Percentiles rank a stretch among this genome's conserved stretches.
Evolutionary conservation across 2,888 invertebrate species (phyloP).

Genomic region (Dermolepida albohirtum): DNA sequence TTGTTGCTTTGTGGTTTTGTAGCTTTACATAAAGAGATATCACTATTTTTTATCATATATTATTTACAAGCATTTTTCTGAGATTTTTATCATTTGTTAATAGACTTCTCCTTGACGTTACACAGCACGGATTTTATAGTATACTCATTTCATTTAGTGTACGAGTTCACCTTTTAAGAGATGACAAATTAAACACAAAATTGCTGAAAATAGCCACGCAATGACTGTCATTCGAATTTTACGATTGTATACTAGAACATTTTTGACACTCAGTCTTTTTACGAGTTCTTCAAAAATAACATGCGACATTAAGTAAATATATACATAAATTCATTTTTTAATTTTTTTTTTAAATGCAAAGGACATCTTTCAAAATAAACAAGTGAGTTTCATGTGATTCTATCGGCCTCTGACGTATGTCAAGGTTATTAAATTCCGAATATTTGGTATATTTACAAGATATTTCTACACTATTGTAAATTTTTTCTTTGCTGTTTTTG

Average conservation of each 20-base stretch:
- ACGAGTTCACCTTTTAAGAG: neutral
- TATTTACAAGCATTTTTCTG: neutral
- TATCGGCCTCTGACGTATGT: too few relatives aligned
- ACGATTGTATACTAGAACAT: constrained; percentile 20
- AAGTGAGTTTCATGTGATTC: too few relatives aligned
- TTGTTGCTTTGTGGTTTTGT: too few relatives aligned
- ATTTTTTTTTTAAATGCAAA: constrained; percentile 16
- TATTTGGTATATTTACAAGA: too few relatives aligned
- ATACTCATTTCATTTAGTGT: neutral
- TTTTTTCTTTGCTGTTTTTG: too few relatives aligned
- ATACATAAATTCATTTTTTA: constrained; percentile 6
- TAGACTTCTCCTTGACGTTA: neutral
- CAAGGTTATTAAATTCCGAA: too few relatives aligned
- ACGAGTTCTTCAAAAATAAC: constrained; percentile 27
- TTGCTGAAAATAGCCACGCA: constrained; percentile 24
- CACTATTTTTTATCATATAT: too few relatives aligned
- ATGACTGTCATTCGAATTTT: constrained; percentile 27
- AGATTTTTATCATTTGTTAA: neutral
- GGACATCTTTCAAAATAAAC: neutral
- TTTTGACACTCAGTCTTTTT: constrained; percentile 32
- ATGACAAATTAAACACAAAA: constrained; percentile 21
- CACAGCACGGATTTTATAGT: too few relatives aligned
- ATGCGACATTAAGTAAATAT: constrained; percentile 23
- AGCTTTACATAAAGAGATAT: too few relatives aligned
- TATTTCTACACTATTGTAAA: too few relatives aligned